phyloP scores from a whole-genome alignment of 23 tunicate genomes.

The Trididemnum clinides region DNA sequence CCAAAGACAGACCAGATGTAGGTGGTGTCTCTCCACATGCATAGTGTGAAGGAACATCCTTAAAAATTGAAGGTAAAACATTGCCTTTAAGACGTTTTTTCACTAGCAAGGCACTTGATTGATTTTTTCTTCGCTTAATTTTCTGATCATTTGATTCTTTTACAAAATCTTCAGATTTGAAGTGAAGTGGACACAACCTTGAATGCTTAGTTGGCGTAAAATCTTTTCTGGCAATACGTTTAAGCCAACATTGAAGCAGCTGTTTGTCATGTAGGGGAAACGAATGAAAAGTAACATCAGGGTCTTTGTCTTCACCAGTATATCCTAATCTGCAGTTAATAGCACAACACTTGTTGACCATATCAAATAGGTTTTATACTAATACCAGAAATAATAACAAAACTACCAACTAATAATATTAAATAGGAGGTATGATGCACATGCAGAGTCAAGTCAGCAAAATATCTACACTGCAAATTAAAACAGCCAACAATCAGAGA shows the following conservation, averaged over 20 bases:
- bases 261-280: neutral
- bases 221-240: slow-evolving; percentile 10
- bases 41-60: neutral
- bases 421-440: no score
- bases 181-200: neutral
- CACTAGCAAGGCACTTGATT: neutral
- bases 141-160: slow-evolving; percentile 10
- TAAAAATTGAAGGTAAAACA: slow-evolving; percentile 4
- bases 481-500: no score
- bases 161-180: slow-evolving; percentile 17
- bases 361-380: no score
- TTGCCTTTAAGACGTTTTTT: neutral
- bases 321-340: slow-evolving; percentile 7
- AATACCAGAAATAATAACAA: no score
- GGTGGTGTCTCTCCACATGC: neutral
- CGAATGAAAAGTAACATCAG: slow-evolving; percentile 1
- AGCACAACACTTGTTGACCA: slow-evolving; percentile 4
- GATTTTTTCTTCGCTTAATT: neutral
- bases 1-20: neutral
- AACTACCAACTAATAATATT: no score
- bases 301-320: neutral
- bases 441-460: no score
- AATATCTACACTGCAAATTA: no score
- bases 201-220: neutral
- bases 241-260: neutral